Percentiles rank a stretch among this genome's conserved stretches.
These are phyloP conservation scores for Labeo catla DNA, from an alignment of 2,113 vertebrate genomes.

Conservation along the genomic window DNA sequence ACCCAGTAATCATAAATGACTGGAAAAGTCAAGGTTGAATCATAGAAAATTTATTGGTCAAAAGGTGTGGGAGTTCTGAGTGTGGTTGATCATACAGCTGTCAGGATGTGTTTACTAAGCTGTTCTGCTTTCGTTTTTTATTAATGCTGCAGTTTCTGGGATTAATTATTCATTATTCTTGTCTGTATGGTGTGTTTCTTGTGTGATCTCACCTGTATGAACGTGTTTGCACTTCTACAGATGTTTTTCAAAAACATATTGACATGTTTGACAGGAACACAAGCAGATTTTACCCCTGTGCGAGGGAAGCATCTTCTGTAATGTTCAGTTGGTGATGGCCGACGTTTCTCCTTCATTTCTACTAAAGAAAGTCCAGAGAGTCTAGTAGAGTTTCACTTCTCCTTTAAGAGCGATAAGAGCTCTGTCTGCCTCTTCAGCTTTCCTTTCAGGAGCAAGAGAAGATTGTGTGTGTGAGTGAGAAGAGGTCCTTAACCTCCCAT, in stretches of 20 bases:
- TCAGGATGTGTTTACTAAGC: conserved; percentile 76
- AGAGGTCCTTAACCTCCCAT: conserved; percentile 82
- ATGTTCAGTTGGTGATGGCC: background rate
- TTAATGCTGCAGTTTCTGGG: conserved; percentile 71
- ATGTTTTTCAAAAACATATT: conserved; percentile 20
- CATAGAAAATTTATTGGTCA: background rate
- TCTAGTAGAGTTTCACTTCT: conserved; percentile 73
- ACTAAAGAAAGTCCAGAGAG: conserved; percentile 76
- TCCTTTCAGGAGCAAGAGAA: conserved; percentile 74
- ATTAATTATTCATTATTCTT: conserved; percentile 75
- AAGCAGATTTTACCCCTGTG: background rate
- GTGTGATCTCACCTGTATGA: conserved; percentile 53
- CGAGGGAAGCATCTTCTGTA: background rate
- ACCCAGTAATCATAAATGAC: background rate
- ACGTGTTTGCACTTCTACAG: background rate
- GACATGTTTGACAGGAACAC: background rate
- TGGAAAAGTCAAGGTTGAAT: background rate
- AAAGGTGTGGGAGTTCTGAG: conserved; percentile 11
- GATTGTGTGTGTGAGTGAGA: conserved; percentile 75
- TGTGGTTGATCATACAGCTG: conserved; percentile 77
- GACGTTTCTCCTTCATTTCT: conserved; percentile 73
- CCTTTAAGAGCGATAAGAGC: conserved; percentile 80
- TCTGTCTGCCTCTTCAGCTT: conserved; percentile 78
- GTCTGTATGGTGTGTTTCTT: conserved; percentile 52
- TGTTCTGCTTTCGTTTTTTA: conserved; percentile 70